Percentiles rank a stretch among this genome's conserved stretches.
These are phyloP conservation scores for Hirundo rustica DNA, from an alignment of 2,797 vertebrate species.

Conservation along the genomic window DNA sequence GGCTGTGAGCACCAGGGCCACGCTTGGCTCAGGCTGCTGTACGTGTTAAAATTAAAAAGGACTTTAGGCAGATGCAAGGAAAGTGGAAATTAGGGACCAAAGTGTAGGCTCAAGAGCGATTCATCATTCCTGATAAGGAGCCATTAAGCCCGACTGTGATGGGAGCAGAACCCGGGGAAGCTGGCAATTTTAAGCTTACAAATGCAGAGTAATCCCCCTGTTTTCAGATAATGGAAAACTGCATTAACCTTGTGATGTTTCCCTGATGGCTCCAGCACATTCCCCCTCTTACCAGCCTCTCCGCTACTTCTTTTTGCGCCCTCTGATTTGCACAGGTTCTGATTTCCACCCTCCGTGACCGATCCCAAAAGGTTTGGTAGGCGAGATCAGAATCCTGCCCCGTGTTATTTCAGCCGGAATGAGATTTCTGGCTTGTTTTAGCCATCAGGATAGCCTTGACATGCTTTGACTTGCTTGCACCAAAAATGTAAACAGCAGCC, in stretches of 20 bases:
- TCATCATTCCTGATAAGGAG: slow-evolving; percentile 62
- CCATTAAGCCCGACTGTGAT: slow-evolving; percentile 48
- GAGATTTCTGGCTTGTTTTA: slow-evolving; percentile 61
- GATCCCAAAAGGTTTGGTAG: background rate
- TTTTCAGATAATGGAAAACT: slow-evolving; percentile 50
- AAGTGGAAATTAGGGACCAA: slow-evolving; percentile 59
- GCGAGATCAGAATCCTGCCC: background rate
- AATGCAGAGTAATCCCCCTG: slow-evolving; percentile 51
- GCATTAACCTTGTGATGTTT: slow-evolving; percentile 41
- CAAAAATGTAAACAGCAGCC: slow-evolving; percentile 70
- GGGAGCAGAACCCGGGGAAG: slow-evolving; percentile 3
- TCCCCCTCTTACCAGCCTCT: background rate
- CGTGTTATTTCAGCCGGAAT: slow-evolving; percentile 34
- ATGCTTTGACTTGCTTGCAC: slow-evolving; percentile 61
- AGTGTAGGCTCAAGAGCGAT: slow-evolving; percentile 40
- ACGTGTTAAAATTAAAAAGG: slow-evolving; percentile 49
- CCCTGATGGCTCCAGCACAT: slow-evolving; percentile 1
- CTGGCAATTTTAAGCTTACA: slow-evolving; percentile 42
- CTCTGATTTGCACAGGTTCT: background rate
- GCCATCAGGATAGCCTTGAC: slow-evolving; percentile 43
- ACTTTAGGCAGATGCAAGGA: slow-evolving; percentile 50
- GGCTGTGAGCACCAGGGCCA: slow-evolving; percentile 28
- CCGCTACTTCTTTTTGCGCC: slow-evolving; percentile 1
- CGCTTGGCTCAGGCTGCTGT: background rate
- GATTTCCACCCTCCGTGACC: background rate